Percentiles rank a stretch among this genome's conserved stretches.
phyloP scores from a whole-genome alignment of 2,888 invertebrate species.

The Ceratothoa steindachneri region DNA sequence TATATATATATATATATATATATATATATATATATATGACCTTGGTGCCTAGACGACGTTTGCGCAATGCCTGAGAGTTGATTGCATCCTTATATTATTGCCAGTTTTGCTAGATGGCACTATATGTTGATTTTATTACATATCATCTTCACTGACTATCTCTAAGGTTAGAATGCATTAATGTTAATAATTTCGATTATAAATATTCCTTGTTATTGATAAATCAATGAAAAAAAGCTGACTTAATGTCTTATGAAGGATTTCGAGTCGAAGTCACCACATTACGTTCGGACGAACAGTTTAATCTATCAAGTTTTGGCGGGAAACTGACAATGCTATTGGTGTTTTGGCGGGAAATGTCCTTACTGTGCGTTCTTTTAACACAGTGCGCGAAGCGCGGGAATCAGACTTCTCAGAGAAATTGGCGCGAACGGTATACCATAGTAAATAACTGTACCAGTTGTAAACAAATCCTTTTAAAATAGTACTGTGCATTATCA shows the following conservation, averaged over 20 bases:
- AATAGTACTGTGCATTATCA: too few species aligned
- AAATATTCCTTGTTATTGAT: too few species aligned
- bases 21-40: not conserved
- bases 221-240: not conserved
- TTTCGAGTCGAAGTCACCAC: too few species aligned
- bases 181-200: too few species aligned
- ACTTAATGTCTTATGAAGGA: not conserved
- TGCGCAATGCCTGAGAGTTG: not conserved
- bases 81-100: not conserved
- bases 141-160: too few species aligned
- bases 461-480: not conserved
- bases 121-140: too few species aligned
- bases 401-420: not conserved
- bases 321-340: not conserved
- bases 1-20: not conserved
- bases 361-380: not conserved
- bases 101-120: not conserved
- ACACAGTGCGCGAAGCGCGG: not conserved
- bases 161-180: too few species aligned
- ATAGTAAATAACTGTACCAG: not conserved
- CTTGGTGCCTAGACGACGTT: not conserved
- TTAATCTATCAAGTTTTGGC: not conserved
- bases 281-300: not conserved
- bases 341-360: not conserved
- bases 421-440: not conserved